Conservation (phyloP, 2,113 vertebrate genomes). For the Eidolon helvum region DNA sequence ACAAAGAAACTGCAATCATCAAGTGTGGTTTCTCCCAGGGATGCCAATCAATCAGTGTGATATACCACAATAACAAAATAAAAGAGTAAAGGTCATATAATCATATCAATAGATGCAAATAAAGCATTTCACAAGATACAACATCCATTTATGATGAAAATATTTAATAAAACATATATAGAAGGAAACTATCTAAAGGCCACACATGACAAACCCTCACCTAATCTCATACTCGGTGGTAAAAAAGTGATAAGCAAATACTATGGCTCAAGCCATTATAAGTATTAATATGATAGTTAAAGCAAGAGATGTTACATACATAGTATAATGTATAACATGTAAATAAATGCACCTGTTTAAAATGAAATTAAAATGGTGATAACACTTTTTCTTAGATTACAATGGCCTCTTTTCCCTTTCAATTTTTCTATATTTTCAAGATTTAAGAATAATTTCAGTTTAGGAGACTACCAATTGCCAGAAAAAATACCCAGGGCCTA, state of each 20-base stretch:
- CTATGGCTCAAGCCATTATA: not conserved
- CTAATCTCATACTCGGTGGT: not conserved
- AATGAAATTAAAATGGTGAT: not conserved
- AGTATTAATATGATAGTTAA: not conserved
- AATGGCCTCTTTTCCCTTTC: not conserved
- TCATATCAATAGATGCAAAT: not conserved
- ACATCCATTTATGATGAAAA: not conserved
- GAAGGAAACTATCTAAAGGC: not conserved
- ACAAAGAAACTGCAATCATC: not conserved
- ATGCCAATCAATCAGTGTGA: not conserved
- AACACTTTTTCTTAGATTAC: not conserved
- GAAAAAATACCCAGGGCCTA: not conserved
- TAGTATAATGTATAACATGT: not conserved
- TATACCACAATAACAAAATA: not conserved
- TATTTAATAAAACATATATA: not conserved
- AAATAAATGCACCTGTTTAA: not conserved
- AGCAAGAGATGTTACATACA: not conserved
- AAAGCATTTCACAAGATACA: not conserved
- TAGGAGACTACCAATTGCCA: not conserved
- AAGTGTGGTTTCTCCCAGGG: not conserved
- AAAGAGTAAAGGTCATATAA: not conserved
- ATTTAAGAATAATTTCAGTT: not conserved
- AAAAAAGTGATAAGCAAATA: not conserved
- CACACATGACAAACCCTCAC: not conserved
- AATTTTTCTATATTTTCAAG: not conserved